Evolutionary conservation across 2,113 vertebrate genomes (phyloP).

Genomic region (Columba janthina): DNA sequence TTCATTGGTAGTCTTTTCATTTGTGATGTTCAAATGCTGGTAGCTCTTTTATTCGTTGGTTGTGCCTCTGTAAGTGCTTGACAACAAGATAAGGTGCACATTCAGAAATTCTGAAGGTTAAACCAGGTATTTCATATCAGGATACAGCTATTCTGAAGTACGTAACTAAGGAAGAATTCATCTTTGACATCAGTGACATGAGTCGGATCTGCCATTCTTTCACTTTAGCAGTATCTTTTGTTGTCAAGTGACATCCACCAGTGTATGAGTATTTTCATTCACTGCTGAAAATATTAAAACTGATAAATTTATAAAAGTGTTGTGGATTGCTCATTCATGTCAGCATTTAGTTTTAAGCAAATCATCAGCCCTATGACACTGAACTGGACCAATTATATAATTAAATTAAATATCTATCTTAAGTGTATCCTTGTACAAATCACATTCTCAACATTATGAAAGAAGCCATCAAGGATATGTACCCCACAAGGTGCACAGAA

Average conservation of each 20-base stretch:
- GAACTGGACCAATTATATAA: not conserved
- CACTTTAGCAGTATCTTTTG: not conserved
- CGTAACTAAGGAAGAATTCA: not conserved
- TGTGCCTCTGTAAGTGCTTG: not conserved
- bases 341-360: not conserved
- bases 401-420: not conserved
- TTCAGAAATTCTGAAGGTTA: not conserved
- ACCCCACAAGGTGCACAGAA: not conserved
- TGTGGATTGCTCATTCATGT: not conserved
- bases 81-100: not conserved
- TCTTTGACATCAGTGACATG: not conserved
- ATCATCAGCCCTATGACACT: not conserved
- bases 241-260: not conserved
- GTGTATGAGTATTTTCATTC: not conserved
- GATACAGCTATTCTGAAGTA: not conserved
- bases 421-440: not conserved
- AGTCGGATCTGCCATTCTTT: not conserved
- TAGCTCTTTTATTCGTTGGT: not conserved
- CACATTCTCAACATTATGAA: not conserved
- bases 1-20: not conserved
- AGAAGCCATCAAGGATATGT: not conserved
- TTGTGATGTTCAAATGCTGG: not conserved
- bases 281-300: not conserved
- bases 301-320: not conserved
- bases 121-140: not conserved